Base-by-base conservation (phyloP, 2,797 vertebrate genomes). In the Mormyrops boulengeri region DNA sequence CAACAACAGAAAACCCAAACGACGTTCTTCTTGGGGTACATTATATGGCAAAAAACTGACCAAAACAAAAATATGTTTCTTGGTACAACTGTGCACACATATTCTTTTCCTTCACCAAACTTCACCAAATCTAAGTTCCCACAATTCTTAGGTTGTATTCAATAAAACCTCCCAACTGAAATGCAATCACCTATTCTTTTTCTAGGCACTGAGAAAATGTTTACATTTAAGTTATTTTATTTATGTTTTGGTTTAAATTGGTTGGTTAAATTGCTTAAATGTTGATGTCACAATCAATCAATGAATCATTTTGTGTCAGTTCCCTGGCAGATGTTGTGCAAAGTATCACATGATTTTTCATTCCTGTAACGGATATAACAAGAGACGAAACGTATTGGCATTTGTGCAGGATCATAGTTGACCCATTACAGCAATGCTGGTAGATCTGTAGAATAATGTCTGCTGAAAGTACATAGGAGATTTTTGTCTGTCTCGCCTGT, bases 1-100 rank as follows among this genome's bases (percentile, higher is more conserved):
- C 92, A 94, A 96, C 95, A 60, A 91, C 26, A 96, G 95, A 95
- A 91, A 97, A 97, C 96, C 95, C 96, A 96, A 94, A 96, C 95
- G 49, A 91, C 95, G 95, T 93, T 94, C 91, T 90, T 95, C 92
- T 92, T 93, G 95, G 92, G 95, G 91, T 94, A 87, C 80, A 84
- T 26, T 85, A 92, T 95, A 93, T 92, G 93, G 91, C n/a, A 50
- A 50, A 44, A 90, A 66, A 85, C 49, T 49, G 88, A 94, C 93
- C 94, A 95, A 93, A 95, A 95, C 92, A 92, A 91, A 93, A 92
- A 90, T 60, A 91, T 95, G 94, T 92, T 95, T 92, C 94, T 94
- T 91, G 90, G 91, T 88, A 86, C 95, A 92, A 95, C 94, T 94
- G 94, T 96, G 94, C 92, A 92, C 94, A 95, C 92, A 19, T 94